Evolutionary conservation across 2,888 invertebrate species (phyloP).

Genomic region (Platypus cylindrus): DNA sequence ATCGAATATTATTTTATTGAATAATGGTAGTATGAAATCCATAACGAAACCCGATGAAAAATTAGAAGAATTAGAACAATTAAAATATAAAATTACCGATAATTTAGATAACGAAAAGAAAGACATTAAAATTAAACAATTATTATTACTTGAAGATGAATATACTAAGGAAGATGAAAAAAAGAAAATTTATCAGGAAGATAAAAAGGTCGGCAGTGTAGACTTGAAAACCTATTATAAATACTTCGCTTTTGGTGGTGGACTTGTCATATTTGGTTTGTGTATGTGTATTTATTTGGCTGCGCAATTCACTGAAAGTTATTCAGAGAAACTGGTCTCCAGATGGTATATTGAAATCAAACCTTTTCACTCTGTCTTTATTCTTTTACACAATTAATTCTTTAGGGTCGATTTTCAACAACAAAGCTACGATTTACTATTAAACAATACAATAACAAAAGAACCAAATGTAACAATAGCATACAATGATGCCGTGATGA

Average conservation of each 20-base stretch:
- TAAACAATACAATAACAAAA: conserved; percentile 10
- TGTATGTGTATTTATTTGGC: conserved; percentile 17
- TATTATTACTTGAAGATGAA: conserved; percentile 13
- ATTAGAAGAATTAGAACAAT: conserved; percentile 47
- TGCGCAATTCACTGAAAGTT: conserved; percentile 22
- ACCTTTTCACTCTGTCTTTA: too few relatives aligned
- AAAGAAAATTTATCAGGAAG: conserved; percentile 23
- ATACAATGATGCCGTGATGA: conserved; percentile 9
- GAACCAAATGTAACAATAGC: conserved; percentile 11
- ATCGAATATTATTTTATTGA: conserved; percentile 20
- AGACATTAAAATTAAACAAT: conserved; percentile 6
- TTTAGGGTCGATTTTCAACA: conserved; percentile 15
- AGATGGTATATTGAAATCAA: conserved; percentile 17
- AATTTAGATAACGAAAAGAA: conserved; percentile 4
- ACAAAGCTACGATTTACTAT: conserved; percentile 7
- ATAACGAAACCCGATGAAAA: conserved; percentile 52
- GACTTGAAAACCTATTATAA: conserved; percentile 21
- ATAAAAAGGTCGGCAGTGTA: conserved; percentile 21
- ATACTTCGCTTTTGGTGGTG: conserved; percentile 23
- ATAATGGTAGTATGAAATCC: conserved; percentile 40
- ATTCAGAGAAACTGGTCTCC: conserved; percentile 21
- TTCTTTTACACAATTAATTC: too few relatives aligned
- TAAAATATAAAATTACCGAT: conserved; percentile 21
- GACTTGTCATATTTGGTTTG: conserved; percentile 17
- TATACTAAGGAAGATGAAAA: conserved; percentile 13